phyloP scores from a whole-genome alignment of 1,140 invertebrate genomes.

The Scaptodrosophila lebanonensis region DNA sequence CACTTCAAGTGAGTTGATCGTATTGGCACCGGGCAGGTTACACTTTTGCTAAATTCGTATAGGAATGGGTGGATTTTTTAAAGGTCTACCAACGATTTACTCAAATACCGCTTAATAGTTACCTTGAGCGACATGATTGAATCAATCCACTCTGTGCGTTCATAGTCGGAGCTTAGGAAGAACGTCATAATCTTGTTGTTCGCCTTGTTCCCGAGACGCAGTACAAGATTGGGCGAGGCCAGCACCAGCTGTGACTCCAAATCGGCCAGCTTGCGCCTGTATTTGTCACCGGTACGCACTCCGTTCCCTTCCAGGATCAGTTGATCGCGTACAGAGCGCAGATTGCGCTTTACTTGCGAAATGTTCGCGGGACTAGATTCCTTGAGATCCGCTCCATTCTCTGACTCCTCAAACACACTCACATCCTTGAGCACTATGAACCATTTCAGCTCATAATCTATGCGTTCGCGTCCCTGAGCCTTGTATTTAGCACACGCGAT shows the following conservation, averaged over 20 bases:
- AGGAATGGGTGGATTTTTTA: neutral
- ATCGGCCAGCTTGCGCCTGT: constrained; percentile 91
- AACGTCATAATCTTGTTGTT: constrained; percentile 86
- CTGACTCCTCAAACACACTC: constrained; percentile 82
- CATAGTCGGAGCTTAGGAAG: constrained; percentile 95
- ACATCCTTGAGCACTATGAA: constrained; percentile 88
- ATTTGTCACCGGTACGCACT: constrained; percentile 88
- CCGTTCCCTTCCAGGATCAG: constrained; percentile 84
- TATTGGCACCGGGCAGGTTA: constrained; percentile 80
- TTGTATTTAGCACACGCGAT: constrained; percentile 97
- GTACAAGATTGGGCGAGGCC: constrained; percentile 91
- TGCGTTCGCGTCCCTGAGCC: constrained; percentile 89
- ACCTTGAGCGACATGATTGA: constrained; percentile 84
- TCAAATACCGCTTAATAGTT: neutral
- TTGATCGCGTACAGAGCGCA: constrained; percentile 90
- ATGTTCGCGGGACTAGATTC: constrained; percentile 87
- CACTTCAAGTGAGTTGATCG: constrained; percentile 87
- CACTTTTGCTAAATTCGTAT: constrained; percentile 60
- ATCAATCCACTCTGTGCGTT: constrained; percentile 95
- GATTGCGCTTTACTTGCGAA: constrained; percentile 89
- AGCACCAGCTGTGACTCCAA: constrained; percentile 92
- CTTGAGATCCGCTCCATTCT: constrained; percentile 81
- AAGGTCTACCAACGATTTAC: neutral
- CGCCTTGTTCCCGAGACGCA: constrained; percentile 84
- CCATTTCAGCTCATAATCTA: constrained; percentile 95